phyloP scores from a whole-genome alignment of 2,113 vertebrate genomes.

The Lynx canadensis region DNA sequence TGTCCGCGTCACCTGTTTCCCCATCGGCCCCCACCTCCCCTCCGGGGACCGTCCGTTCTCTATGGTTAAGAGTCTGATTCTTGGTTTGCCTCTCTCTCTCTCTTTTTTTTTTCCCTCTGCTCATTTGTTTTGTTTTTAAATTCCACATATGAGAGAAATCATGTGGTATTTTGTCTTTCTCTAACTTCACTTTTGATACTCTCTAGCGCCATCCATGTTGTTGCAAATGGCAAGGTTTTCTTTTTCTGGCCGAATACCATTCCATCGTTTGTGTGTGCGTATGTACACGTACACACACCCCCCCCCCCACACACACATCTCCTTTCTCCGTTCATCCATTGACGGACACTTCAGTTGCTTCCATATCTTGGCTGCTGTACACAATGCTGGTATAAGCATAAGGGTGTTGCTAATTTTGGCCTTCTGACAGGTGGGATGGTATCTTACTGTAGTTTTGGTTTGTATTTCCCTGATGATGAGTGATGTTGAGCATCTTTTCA shows the following conservation, averaged over 20 bases:
- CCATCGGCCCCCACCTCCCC: background rate
- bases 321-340: background rate
- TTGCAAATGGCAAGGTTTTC: background rate
- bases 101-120: background rate
- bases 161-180: background rate
- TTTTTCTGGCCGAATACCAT: background rate
- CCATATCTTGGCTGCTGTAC: background rate
- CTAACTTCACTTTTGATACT: background rate
- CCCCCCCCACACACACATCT: rapidly evolving
- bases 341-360: background rate
- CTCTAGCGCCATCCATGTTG: background rate
- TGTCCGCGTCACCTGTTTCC: background rate
- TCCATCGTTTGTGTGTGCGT: background rate
- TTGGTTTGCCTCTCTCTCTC: background rate
- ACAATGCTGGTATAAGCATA: background rate
- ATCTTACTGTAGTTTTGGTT: background rate
- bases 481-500: background rate
- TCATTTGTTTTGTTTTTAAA: background rate
- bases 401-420: too few species aligned
- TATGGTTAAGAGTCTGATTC: background rate
- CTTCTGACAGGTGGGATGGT: too few species aligned
- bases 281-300: too few species aligned
- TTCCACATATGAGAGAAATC: background rate
- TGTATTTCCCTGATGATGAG: background rate
- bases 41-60: rapidly evolving